These are phyloP conservation scores for Anarsia innoxiella DNA, from an alignment of 2,888 invertebrate genomes.

Conservation along the genomic window DNA sequence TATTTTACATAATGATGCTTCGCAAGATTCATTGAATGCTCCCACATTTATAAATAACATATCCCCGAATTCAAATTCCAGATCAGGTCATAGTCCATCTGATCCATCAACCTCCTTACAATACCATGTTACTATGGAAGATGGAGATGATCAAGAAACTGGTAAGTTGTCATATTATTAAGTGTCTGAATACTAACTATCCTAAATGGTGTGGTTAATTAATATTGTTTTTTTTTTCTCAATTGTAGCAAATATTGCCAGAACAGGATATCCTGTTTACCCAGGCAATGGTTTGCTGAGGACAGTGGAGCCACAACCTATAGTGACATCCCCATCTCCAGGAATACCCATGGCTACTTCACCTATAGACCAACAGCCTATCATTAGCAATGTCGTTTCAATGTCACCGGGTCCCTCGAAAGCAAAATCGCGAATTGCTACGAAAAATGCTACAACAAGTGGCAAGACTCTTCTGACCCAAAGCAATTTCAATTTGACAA, in stretches of 20 bases:
- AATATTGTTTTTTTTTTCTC: neutral
- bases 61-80: slow-evolving; percentile 17
- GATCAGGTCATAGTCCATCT: slow-evolving; percentile 24
- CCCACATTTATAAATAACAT: slow-evolving; percentile 38
- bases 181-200: no score
- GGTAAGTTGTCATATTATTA: slow-evolving; percentile 30
- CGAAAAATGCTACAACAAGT: slow-evolving; percentile 22
- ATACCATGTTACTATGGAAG: slow-evolving; percentile 66
- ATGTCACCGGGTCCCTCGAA: slow-evolving; percentile 39
- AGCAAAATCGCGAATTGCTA: slow-evolving; percentile 26
- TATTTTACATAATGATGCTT: slow-evolving; percentile 44
- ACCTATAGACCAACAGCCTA: slow-evolving; percentile 29
- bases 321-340: slow-evolving; percentile 44
- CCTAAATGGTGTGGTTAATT: neutral
- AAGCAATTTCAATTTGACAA: slow-evolving; percentile 46
- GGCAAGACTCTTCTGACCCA: slow-evolving; percentile 35
- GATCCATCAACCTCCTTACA: slow-evolving; percentile 36
- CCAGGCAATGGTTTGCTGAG: slow-evolving; percentile 29
- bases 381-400: slow-evolving; percentile 28
- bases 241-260: slow-evolving; percentile 42
- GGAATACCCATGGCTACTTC: slow-evolving; percentile 30
- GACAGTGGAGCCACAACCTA: slow-evolving; percentile 30
- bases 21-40: slow-evolving; percentile 45
- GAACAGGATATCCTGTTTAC: slow-evolving; percentile 34
- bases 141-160: slow-evolving; percentile 54